Evolutionary conservation across 1,140 invertebrate species (phyloP).

Genomic region (Ctenoplectra terminalis): DNA sequence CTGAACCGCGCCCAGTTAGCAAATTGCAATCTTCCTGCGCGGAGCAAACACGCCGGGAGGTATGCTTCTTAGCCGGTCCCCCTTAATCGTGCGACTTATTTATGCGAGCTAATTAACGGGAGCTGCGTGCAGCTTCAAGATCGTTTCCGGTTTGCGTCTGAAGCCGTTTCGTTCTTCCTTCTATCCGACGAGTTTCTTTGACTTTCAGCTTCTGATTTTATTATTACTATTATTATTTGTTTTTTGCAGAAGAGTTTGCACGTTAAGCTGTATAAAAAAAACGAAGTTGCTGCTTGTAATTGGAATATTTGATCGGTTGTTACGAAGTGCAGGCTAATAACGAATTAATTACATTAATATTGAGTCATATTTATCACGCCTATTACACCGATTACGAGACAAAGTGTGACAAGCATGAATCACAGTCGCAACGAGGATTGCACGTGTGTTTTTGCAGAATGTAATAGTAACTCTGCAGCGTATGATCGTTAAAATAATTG

Average conservation of each 20-base stretch:
- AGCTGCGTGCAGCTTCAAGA: slow-evolving; percentile 20
- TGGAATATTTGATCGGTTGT: not conserved
- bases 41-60: slow-evolving; percentile 60
- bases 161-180: not conserved
- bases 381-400: not conserved
- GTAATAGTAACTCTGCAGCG: not conserved
- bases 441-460: not conserved
- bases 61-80: slow-evolving; percentile 51
- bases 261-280: too few species aligned
- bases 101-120: slow-evolving; percentile 63
- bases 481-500: not conserved
- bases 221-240: too few species aligned
- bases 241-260: too few species aligned
- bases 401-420: not conserved
- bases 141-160: slow-evolving; percentile 12
- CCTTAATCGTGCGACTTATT: slow-evolving; percentile 64
- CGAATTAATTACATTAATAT: too few species aligned
- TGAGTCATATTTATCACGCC: too few species aligned
- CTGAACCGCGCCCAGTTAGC: slow-evolving; percentile 54
- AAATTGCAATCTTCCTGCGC: slow-evolving; percentile 65
- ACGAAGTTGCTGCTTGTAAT: too few species aligned
- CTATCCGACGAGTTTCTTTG: too few species aligned
- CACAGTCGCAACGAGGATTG: not conserved
- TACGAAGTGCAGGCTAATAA: too few species aligned
- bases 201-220: not conserved